Evolutionary conservation across 2,888 invertebrate species (phyloP).

Genomic region (Mystacides longicornis): DNA sequence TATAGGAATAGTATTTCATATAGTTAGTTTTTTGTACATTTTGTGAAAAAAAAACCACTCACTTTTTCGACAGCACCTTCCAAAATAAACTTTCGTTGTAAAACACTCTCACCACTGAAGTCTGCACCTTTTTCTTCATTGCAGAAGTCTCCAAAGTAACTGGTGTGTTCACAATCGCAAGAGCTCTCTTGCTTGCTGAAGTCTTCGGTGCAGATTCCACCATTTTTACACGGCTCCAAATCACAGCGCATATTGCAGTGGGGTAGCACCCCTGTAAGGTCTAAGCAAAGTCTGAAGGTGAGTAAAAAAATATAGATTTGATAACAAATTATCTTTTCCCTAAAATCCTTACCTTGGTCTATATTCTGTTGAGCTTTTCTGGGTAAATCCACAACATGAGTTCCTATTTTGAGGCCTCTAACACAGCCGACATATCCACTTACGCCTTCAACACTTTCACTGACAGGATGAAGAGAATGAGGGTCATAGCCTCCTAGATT

Average conservation of each 20-base stretch:
- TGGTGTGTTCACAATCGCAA: conserved; percentile 84
- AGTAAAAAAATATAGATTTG: not conserved
- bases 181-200: conserved; percentile 79
- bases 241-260: conserved; percentile 89
- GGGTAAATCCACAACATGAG: conserved; percentile 70
- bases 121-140: conserved; percentile 86
- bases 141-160: conserved; percentile 83
- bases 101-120: conserved; percentile 78
- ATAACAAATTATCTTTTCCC: not conserved
- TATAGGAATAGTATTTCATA: not conserved
- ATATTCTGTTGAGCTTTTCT: conserved; percentile 60
- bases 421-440: conserved; percentile 81
- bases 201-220: conserved; percentile 81
- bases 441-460: conserved; percentile 40
- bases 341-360: conserved; percentile 49
- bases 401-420: conserved; percentile 78
- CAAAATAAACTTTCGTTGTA: conserved; percentile 70
- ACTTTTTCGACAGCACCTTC: conserved; percentile 58
- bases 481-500: conserved; percentile 81
- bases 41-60: conserved; percentile 8
- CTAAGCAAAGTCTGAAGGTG: conserved; percentile 32
- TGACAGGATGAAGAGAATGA: conserved; percentile 54
- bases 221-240: conserved; percentile 78
- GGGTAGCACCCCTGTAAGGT: conserved; percentile 61
- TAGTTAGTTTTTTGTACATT: too few relatives aligned